Evolutionary conservation across 2,888 invertebrate species (phyloP).

Genomic region (Anoncus sp.): DNA sequence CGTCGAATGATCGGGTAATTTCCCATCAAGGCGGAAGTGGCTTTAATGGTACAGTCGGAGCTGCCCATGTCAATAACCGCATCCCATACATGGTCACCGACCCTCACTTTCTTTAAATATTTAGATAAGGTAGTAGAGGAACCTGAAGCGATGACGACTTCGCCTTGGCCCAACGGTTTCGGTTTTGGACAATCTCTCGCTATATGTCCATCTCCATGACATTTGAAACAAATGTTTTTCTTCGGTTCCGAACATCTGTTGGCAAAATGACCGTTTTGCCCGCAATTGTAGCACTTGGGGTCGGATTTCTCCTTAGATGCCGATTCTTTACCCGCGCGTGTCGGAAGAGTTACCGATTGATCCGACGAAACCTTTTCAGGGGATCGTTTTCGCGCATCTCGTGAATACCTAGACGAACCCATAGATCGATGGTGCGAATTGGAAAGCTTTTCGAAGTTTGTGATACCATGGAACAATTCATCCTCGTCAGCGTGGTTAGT

Average conservation of each 20-base stretch:
- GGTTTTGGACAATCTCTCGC: slow-evolving; percentile 46
- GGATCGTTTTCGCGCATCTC: background rate
- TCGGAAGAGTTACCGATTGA: too few species aligned
- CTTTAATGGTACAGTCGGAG: slow-evolving; percentile 54
- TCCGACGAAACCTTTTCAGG: too few species aligned
- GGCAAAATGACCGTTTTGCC: slow-evolving; percentile 32
- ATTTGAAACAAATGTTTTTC: slow-evolving; percentile 26
- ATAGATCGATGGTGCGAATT: background rate
- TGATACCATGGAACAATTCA: slow-evolving; percentile 4
- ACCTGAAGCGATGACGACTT: slow-evolving; percentile 13
- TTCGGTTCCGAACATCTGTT: slow-evolving; percentile 36
- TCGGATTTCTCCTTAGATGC: background rate
- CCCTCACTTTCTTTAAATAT: slow-evolving; percentile 39
- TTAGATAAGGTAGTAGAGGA: slow-evolving; percentile 9
- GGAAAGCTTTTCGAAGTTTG: background rate
- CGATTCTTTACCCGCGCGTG: background rate
- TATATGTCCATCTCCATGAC: slow-evolving; percentile 36
- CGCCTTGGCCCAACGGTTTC: slow-evolving; percentile 24
- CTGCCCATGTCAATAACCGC: slow-evolving; percentile 49
- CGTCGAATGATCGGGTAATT: slow-evolving; percentile 4
- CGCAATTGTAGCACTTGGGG: slow-evolving; percentile 32
- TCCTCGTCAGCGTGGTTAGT: background rate
- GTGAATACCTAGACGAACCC: background rate
- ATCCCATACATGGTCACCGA: slow-evolving; percentile 11
- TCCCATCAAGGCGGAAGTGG: slow-evolving; percentile 20